A percentile compares a stretch with the other conserved stretches of the same genome.
These are phyloP conservation scores for Aethes cnicana DNA, from an alignment of 2,888 invertebrate genomes.

Conservation along the genomic window DNA sequence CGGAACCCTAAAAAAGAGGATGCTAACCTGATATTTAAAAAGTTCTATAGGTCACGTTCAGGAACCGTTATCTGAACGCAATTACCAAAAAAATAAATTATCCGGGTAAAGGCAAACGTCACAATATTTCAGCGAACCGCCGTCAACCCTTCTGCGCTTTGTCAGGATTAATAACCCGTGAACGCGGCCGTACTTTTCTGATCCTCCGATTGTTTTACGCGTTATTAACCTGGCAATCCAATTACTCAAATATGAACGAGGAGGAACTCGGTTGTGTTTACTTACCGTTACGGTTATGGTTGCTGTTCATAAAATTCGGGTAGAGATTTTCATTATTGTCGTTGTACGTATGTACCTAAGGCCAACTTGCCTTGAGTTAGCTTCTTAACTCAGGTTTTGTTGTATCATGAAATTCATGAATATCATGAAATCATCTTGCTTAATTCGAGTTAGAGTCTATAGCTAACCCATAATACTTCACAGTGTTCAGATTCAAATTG, in stretches of 20 bases:
- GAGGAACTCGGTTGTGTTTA: conserved; percentile 38
- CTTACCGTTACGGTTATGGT: conserved; percentile 35
- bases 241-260: conserved; percentile 72
- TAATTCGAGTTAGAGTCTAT: too few relatives aligned
- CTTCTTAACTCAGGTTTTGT: too few relatives aligned
- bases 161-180: conserved; percentile 79
- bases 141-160: conserved; percentile 77
- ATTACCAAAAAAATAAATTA: conserved; percentile 13
- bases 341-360: too few relatives aligned
- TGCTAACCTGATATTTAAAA: neutral
- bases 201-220: conserved; percentile 79
- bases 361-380: too few relatives aligned
- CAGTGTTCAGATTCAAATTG: too few relatives aligned
- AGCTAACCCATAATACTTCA: too few relatives aligned
- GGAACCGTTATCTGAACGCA: neutral
- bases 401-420: too few relatives aligned
- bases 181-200: conserved; percentile 67
- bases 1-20: too few relatives aligned
- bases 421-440: too few relatives aligned
- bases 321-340: conserved; percentile 21
- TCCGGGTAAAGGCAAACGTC: conserved; percentile 50
- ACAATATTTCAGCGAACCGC: conserved; percentile 70
- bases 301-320: conserved; percentile 23
- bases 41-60: conserved; percentile 5
- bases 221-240: conserved; percentile 78